A percentile compares a stretch with the other conserved stretches of the same genome.
These are phyloP conservation scores for Ormyrus nitidulus DNA, from an alignment of 2,888 invertebrate genomes.

Conservation along the genomic window DNA sequence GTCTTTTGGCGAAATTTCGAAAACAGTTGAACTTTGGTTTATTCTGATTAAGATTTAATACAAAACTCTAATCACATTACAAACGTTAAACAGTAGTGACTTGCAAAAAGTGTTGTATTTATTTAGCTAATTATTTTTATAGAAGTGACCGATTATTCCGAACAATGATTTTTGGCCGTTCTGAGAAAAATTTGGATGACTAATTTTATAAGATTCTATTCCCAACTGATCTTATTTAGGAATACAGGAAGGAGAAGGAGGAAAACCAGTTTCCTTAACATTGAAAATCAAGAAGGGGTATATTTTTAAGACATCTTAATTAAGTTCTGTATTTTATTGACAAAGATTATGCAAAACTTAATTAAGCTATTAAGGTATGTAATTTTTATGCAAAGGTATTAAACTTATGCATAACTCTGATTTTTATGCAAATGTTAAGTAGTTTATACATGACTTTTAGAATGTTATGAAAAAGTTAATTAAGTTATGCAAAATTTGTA, in stretches of 20 bases:
- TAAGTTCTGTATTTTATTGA: conserved; percentile 51
- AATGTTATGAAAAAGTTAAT: conserved; percentile 48
- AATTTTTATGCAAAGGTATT: conserved; percentile 36
- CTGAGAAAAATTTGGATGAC: conserved; percentile 45
- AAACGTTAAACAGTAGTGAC: conserved; percentile 47
- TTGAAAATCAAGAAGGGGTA: conserved; percentile 32
- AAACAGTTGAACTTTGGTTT: conserved; percentile 33
- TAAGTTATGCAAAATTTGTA: conserved; percentile 50
- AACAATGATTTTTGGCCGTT: conserved; percentile 54
- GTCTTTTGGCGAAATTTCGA: conserved; percentile 47
- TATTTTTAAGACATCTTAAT: conserved; percentile 42
- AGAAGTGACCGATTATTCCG: conserved; percentile 41
- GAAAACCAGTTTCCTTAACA: conserved; percentile 56
- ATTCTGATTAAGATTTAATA: conserved; percentile 48
- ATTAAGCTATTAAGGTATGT: conserved; percentile 46
- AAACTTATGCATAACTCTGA: conserved; percentile 48
- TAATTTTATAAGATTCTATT: conserved; percentile 41
- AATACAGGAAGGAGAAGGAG: conserved; percentile 47
- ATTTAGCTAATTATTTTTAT: conserved; percentile 48
- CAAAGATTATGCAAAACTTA: conserved; percentile 52
- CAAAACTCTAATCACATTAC: conserved; percentile 51
- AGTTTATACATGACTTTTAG: conserved; percentile 50
- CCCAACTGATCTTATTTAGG: conserved; percentile 29
- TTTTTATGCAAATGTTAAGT: conserved; percentile 50
- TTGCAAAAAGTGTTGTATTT: conserved; percentile 50